Conservation (phyloP, 2,113 vertebrate genomes). For the Gnathonemus longibarbis region DNA sequence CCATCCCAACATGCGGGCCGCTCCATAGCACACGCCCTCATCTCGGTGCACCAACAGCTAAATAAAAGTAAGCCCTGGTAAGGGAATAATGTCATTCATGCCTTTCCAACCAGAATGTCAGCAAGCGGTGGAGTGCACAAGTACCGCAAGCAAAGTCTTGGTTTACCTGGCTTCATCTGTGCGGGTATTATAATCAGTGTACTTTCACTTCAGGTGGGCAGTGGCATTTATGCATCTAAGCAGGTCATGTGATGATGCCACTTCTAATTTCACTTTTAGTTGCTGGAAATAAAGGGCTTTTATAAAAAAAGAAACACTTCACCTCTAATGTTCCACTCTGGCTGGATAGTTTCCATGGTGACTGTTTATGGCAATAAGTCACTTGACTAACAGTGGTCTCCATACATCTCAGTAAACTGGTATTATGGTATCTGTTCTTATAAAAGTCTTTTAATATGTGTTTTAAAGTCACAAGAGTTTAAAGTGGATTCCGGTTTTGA, state of each 20-base stretch:
- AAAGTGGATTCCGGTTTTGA: neutral
- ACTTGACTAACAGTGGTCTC: neutral
- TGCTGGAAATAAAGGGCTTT: neutral
- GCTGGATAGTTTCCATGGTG: slow-evolving; percentile 6
- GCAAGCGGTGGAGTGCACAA: neutral
- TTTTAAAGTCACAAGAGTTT: neutral
- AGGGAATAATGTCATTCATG: neutral
- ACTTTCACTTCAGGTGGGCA: neutral
- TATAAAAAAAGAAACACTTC: neutral
- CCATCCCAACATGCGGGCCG: neutral
- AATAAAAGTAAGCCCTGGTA: neutral
- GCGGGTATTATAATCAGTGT: neutral
- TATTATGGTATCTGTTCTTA: neutral
- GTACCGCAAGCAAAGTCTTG: neutral
- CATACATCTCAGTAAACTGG: neutral
- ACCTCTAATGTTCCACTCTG: neutral
- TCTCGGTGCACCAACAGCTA: neutral
- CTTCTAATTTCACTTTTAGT: neutral
- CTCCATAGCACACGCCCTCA: neutral
- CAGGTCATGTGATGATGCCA: neutral
- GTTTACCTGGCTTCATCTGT: neutral
- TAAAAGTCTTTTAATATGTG: neutral
- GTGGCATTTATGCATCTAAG: neutral
- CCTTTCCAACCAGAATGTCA: neutral
- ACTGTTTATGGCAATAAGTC: neutral